Percentiles rank a stretch among this genome's conserved stretches.
phyloP scores from a whole-genome alignment of 2,113 vertebrate species.

The Bambusicola thoracicus region DNA sequence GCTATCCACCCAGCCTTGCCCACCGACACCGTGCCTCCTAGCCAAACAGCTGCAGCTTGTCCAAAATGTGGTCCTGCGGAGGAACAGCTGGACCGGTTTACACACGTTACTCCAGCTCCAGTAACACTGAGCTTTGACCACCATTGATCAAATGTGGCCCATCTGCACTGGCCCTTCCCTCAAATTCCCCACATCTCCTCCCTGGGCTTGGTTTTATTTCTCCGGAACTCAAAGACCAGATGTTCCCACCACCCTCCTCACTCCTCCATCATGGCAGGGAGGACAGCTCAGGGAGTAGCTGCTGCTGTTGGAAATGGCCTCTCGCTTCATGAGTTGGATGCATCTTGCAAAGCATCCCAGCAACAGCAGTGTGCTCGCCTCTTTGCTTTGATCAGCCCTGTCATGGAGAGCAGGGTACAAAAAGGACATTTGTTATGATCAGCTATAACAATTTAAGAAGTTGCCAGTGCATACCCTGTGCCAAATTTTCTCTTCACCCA shows the following conservation, averaged over 20 bases:
- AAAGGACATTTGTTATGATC: background rate
- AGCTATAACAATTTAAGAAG: slow-evolving; percentile 6
- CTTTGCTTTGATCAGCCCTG: background rate
- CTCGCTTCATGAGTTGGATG: background rate
- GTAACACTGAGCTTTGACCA: background rate
- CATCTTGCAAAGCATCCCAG: background rate
- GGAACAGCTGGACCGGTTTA: rapidly evolving
- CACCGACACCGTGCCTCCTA: background rate
- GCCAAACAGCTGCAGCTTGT: background rate
- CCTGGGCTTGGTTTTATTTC: background rate
- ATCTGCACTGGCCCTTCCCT: background rate
- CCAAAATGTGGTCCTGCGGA: background rate
- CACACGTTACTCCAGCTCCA: background rate
- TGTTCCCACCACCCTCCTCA: background rate
- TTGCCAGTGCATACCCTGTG: background rate
- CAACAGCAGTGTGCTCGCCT: background rate
- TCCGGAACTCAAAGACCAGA: background rate
- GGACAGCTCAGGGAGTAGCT: background rate
- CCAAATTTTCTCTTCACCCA: background rate
- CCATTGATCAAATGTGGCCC: too few species aligned
- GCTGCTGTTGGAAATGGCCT: background rate
- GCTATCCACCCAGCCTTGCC: background rate
- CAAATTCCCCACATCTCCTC: background rate
- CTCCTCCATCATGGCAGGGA: rapidly evolving
- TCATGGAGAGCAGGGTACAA: background rate